A percentile compares a stretch with the other conserved stretches of the same genome.
These are phyloP conservation scores for Riparia riparia DNA, from an alignment of 2,113 vertebrate species.

Conservation along the genomic window DNA sequence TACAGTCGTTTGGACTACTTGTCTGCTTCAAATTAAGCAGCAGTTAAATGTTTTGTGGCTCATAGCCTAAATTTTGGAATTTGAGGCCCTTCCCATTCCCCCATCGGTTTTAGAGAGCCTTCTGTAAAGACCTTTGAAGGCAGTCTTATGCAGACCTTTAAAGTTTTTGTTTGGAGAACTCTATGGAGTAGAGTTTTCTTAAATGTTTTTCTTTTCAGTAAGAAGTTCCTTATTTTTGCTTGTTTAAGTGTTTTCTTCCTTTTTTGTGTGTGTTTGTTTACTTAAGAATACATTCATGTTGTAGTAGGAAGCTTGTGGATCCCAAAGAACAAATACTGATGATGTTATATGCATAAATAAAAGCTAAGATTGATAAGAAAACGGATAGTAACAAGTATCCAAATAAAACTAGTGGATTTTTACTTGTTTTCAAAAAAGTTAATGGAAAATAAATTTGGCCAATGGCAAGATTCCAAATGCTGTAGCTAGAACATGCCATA, in stretches of 20 bases:
- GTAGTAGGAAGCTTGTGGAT: not conserved
- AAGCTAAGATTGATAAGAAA: not conserved
- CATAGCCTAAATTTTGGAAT: not conserved
- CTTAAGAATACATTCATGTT: not conserved
- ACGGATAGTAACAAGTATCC: not conserved
- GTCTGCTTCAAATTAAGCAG: not conserved
- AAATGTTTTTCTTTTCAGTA: not conserved
- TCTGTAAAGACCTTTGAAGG: not conserved
- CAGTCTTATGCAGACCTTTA: not conserved
- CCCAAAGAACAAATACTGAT: not conserved
- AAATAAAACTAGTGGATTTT: not conserved
- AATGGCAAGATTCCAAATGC: not conserved
- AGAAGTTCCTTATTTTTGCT: not conserved
- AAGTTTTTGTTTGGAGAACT: not conserved
- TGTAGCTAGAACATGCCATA: not conserved
- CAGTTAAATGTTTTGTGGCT: not conserved
- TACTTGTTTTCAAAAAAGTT: not conserved
- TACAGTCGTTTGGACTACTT: not conserved
- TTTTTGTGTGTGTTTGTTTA: not conserved
- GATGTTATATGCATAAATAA: not conserved
- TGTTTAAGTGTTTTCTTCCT: not conserved
- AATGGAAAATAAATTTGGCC: not conserved
- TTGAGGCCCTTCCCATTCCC: not conserved
- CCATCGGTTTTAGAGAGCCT: fast-evolving
- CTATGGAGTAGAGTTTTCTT: not conserved